Evolutionary conservation across 2,113 vertebrate genomes (phyloP), one percentile per base, ranked within the genome.

Genomic region (Cynoglossus semilaevis): DNA sequence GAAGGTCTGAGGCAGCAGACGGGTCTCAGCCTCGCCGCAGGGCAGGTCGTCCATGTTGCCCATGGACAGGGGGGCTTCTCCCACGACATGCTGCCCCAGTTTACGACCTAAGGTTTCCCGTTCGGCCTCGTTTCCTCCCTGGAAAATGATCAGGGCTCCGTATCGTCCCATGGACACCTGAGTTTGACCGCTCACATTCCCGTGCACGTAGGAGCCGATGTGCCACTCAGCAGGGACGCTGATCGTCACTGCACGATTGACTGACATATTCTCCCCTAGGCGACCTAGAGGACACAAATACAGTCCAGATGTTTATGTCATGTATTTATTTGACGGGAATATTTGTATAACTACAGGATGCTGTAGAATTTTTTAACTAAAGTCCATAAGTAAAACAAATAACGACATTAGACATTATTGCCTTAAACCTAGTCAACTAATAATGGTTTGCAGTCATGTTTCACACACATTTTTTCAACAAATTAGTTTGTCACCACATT

Each of bases 11-110:
- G 93, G 84, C 65, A 96, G 83, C 83, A 96, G 91, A 56, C 90
- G 91, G 0, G 93, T 95, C 83, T 96, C 94, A 1, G 84, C 77
- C 15, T 95, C 94, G 1, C 92, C 95, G 5, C 90, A 88, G 2
- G 93, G 90, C 61, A 91, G 85, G 36, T 95, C 95, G 0, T 93
- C 93, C 84, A 90, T 65, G 62, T 90, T 91, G 15, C 95, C 95
- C 8, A 96, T 84, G 1, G 91, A 88, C 58, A 88, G 38, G 0
- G 95, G 94, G 1, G 91, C 88, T 82, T 95, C 95, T 15, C 94
- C 95, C 35, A 96, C 94, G 14, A 96, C 70, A 8, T 96, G 95
- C 81, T 95, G 95, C 19, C 92, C 94, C 12, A 96, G 74, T 50
- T 90, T 92, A 50, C 89, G 90, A 8, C 95, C 94, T 0, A 94